Conservation (phyloP, 2,888 invertebrate species). For the Endomychus coccineus region DNA sequence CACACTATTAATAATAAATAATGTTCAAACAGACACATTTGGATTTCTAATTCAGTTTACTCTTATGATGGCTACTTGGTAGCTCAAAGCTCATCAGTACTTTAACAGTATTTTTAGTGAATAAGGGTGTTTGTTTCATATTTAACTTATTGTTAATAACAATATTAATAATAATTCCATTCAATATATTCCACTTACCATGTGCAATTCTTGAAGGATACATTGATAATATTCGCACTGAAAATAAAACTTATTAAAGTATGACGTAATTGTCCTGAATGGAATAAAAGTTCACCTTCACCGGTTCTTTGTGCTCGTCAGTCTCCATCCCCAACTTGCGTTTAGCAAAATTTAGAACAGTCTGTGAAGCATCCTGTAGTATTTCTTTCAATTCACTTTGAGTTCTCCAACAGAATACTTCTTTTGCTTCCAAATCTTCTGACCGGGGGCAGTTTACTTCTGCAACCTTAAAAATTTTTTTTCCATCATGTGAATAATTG, state of each 20-base stretch:
- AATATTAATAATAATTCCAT: background rate
- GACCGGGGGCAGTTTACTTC: constrained; percentile 28
- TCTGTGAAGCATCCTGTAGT: constrained; percentile 31
- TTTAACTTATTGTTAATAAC: too few species aligned
- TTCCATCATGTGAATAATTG: background rate
- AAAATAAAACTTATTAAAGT: constrained; percentile 16
- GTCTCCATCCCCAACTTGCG: constrained; percentile 29
- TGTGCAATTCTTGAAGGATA: constrained; percentile 23
- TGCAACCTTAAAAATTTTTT: constrained; percentile 14
- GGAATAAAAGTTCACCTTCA: constrained; percentile 25
- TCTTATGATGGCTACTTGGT: too few species aligned
- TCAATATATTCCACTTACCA: constrained; percentile 20
- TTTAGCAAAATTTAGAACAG: constrained; percentile 34
- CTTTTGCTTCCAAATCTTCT: constrained; percentile 25
- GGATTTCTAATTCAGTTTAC: too few species aligned
- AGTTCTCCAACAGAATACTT: constrained; percentile 30
- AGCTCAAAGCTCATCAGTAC: too few species aligned
- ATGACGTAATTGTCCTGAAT: constrained; percentile 1
- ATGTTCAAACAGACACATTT: too few species aligned
- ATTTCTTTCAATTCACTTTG: constrained; percentile 31
- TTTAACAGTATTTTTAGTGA: too few species aligned
- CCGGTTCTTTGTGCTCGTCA: constrained; percentile 27
- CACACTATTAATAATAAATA: too few species aligned
- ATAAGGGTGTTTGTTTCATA: too few species aligned
- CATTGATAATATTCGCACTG: constrained; percentile 29